Conservation (phyloP, 2,888 invertebrate genomes). For the Drosophila mimetica region DNA sequence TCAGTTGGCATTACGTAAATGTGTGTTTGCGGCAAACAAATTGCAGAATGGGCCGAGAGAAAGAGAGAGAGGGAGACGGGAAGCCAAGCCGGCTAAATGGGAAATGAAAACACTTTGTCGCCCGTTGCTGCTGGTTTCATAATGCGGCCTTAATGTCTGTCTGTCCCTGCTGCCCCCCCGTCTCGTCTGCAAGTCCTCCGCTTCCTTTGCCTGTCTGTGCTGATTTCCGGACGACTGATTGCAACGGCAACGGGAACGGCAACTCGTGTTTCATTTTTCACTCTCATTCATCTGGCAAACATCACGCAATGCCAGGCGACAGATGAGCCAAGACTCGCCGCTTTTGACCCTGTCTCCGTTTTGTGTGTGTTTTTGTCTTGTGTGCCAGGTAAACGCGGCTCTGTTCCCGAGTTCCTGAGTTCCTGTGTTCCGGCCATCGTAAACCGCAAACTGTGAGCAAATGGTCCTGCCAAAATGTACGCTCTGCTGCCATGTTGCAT, state of each 20-base stretch:
- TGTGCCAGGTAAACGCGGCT: conserved; percentile 42
- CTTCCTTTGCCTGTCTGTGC: conserved; percentile 54
- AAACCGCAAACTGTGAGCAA: conserved; percentile 51
- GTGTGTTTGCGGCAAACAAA: conserved; percentile 45
- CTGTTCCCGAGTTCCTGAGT: not conserved
- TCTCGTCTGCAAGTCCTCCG: conserved; percentile 25
- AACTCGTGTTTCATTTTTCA: conserved; percentile 70
- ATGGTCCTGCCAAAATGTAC: conserved; percentile 54
- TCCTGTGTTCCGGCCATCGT: conserved; percentile 21
- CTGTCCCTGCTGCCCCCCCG: conserved; percentile 26
- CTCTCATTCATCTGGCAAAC: conserved; percentile 71
- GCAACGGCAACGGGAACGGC: conserved; percentile 55
- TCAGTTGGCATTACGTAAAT: conserved; percentile 61
- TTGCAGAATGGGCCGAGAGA: conserved; percentile 22
- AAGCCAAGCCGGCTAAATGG: conserved; percentile 19
- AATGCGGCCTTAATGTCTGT: conserved; percentile 55
- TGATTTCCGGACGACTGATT: conserved; percentile 80
- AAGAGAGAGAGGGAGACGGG: conserved; percentile 5
- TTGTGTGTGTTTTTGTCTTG: conserved; percentile 3
- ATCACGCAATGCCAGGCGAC: conserved; percentile 64
- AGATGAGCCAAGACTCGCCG: conserved; percentile 45
- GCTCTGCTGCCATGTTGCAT: conserved; percentile 34
- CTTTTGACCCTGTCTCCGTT: conserved; percentile 25
- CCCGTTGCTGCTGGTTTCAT: conserved; percentile 60
- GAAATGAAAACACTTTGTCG: conserved; percentile 61